Conservation (phyloP, 2,113 vertebrate genomes). For the Neolamprologus devosi region DNA sequence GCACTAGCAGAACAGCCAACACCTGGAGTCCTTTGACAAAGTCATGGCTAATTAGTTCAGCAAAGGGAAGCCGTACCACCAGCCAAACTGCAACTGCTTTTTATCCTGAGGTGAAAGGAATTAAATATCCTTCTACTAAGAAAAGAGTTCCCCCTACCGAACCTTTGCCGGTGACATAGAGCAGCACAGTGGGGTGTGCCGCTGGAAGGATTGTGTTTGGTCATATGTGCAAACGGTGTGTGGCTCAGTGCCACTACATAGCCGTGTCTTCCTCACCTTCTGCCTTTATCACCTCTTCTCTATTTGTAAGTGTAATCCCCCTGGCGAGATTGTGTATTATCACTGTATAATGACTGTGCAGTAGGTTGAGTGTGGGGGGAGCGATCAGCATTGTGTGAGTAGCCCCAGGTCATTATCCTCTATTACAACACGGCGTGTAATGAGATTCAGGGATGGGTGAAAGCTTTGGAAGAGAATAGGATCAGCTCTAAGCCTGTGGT, state of each 20-base stretch:
- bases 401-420: slow-evolving; percentile 59
- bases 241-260: background rate
- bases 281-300: slow-evolving; percentile 5
- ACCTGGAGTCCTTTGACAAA: slow-evolving; percentile 53
- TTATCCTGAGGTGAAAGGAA: slow-evolving; percentile 13
- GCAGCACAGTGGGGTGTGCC: background rate
- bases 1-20: slow-evolving; percentile 21
- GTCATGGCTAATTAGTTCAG: slow-evolving; percentile 50
- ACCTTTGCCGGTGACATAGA: background rate
- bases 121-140: slow-evolving; percentile 1
- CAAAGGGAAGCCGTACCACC: slow-evolving; percentile 3
- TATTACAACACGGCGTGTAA: slow-evolving; percentile 60
- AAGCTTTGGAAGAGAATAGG: slow-evolving; percentile 57
- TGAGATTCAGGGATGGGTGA: slow-evolving; percentile 63
- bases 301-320: slow-evolving; percentile 51
- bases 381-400: slow-evolving; percentile 54
- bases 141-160: background rate
- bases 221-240: background rate
- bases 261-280: background rate
- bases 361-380: slow-evolving; percentile 40
- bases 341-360: slow-evolving; percentile 57
- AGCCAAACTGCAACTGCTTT: slow-evolving; percentile 9
- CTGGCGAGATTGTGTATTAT: slow-evolving; percentile 46
- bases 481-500: slow-evolving; percentile 55
- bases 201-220: background rate